Base-by-base conservation (phyloP, 2,888 invertebrate genomes). In the Napeogenes inachia region DNA sequence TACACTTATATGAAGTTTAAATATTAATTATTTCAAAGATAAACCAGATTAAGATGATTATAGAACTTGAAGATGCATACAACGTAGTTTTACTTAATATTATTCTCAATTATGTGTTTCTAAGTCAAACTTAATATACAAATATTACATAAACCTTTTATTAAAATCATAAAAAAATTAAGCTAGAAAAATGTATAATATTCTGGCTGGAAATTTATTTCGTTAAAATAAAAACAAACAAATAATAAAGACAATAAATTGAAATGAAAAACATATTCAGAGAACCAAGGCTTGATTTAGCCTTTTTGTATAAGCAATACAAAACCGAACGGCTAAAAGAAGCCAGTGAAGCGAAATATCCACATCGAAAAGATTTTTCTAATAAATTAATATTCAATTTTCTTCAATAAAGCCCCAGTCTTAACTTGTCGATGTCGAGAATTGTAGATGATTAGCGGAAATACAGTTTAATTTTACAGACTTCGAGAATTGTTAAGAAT, bases 311-410 rank as follows among this genome's bases (percentile, higher is more conserved):
- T 21, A 60, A 71, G 67, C 65, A 67, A 68, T 71, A 70, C 71
- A 66, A 57, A 57, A 47, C 58, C 56, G 60, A 73, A 66, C 62
- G 59, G 67, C 67, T 66, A 60, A 70, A 71, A 59, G 55, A 66
- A 59, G 57, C 61, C 60, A 67, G 63, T 66, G 59, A 71, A 71
- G 66, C 70, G 69, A 70, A 72, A 74, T 74, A 73, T 71, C 68
- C 67, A 63, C 67, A 73, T 75, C 60, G 64, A 70, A 66, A 66
- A 75, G 70, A 73, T 75, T 78, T 21, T 77, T 72, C 65, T 73
- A 71, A 75, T 71, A 75, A 75, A 79, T 77, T 78, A 74, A 75
- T 75, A 75, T 78, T 76, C 67, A 75, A 75, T 75, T 75, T 77
- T 70, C 64, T 64, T 66, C 63, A 64, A 57, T 57, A 62, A 65